These are phyloP conservation scores for Drosophila bocki DNA, from an alignment of 1,140 invertebrate genomes.

Conservation along the genomic window DNA sequence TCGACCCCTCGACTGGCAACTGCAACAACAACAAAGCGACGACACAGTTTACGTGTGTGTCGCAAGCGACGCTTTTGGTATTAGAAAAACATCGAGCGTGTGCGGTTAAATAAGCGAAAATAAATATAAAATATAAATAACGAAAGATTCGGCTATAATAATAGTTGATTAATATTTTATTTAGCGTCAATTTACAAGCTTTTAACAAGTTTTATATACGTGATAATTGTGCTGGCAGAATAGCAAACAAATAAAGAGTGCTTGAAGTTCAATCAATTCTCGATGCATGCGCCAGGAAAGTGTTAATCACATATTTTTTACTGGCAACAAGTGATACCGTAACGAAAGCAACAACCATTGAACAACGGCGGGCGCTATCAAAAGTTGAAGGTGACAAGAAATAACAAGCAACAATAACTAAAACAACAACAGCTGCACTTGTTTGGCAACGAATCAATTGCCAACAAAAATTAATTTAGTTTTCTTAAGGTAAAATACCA, in stretches of 20 bases:
- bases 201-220: conserved; percentile 31
- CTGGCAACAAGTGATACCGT: conserved; percentile 62
- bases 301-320: conserved; percentile 69
- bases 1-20: conserved; percentile 28
- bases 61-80: conserved; percentile 46
- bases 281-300: conserved; percentile 60
- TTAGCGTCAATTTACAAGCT: conserved; percentile 45
- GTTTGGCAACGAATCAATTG: conserved; percentile 44
- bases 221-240: conserved; percentile 26
- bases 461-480: conserved; percentile 41
- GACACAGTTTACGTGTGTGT: conserved; percentile 52
- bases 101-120: conserved; percentile 60
- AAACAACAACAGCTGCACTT: conserved; percentile 31
- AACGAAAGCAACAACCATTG: conserved; percentile 27
- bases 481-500: conserved; percentile 39
- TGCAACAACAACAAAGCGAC: conserved; percentile 11
- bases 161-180: conserved; percentile 13
- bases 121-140: conserved; percentile 29
- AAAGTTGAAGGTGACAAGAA: conserved; percentile 62
- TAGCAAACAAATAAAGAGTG: conserved; percentile 36
- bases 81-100: conserved; percentile 31
- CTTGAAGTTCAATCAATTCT: conserved; percentile 49
- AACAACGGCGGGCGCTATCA: conserved; percentile 38
- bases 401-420: conserved; percentile 27
- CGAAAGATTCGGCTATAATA: neutral